A percentile compares a stretch with the other conserved stretches of the same genome.
Conservation (phyloP, 2,888 invertebrate genomes). For the Cheilosia impressa region DNA sequence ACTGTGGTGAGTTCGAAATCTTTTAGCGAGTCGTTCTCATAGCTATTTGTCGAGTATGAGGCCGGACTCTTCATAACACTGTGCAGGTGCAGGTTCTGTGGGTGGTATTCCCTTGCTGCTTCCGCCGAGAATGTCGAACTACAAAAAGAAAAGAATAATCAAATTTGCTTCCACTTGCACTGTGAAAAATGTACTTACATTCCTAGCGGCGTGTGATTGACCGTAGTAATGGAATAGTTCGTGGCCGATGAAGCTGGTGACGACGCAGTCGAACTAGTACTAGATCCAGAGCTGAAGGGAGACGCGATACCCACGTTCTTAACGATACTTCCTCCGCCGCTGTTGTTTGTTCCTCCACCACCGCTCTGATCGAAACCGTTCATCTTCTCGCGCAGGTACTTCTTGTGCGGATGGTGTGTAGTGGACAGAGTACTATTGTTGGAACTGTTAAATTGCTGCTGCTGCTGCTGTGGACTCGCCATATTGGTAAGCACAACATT, state of each 20-base stretch:
- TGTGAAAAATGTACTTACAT: constrained; percentile 40
- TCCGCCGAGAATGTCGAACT: constrained; percentile 60
- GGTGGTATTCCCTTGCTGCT: constrained; percentile 63
- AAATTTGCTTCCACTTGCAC: neutral
- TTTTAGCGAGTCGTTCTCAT: constrained; percentile 84
- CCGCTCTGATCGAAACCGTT: constrained; percentile 81
- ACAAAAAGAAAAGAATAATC: no score
- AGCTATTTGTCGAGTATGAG: constrained; percentile 81
- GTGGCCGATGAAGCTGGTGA: constrained; percentile 57
- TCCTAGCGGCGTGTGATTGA: constrained; percentile 54
- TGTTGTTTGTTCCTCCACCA: constrained; percentile 74
- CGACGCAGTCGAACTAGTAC: constrained; percentile 60
- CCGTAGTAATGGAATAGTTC: constrained; percentile 41
- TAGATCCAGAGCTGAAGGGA: constrained; percentile 50
- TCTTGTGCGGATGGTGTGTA: constrained; percentile 83
- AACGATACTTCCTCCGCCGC: constrained; percentile 41
- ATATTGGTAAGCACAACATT: constrained; percentile 66
- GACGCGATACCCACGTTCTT: constrained; percentile 34
- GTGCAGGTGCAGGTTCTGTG: constrained; percentile 61
- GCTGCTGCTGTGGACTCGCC: constrained; percentile 75
- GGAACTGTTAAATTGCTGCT: constrained; percentile 71
- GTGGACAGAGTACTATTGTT: constrained; percentile 70
- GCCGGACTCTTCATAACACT: constrained; percentile 81
- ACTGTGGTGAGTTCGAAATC: constrained; percentile 80
- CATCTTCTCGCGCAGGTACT: constrained; percentile 83